Base-by-base conservation (phyloP, 1,140 invertebrate genomes). In the Nomia melanderi region DNA sequence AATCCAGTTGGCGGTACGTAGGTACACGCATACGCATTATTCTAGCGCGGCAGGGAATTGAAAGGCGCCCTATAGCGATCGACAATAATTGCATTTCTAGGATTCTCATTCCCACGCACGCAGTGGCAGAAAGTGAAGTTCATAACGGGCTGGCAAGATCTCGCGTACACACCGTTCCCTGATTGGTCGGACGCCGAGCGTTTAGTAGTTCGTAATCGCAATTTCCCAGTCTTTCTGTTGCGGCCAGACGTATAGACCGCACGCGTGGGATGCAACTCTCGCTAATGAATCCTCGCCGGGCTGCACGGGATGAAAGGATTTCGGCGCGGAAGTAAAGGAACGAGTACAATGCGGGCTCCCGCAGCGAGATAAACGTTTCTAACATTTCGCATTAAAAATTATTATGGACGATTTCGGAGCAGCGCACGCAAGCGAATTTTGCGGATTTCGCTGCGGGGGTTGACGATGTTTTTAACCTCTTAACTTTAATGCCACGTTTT, bases 71-170 rank as follows among this genome's bases (percentile, higher is more conserved):
- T 31, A 54, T 25, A 47, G 39, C 39, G 64, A 75, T 75, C 73
- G 59, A 39, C 39, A 50, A 62, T 63, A 75, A 75, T 75, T 57
- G 73, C 64, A 75, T 67, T 47, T 56, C 50, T 36, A 67, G 39
- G 41, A 60, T 60, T 60, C 65, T 47, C 74, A 44, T 70, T 57
- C 39, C 65, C 50, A 76, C 70, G 65, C 65, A 25, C 65, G 7
- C 11, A 14, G 11, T 44, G 47, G 23, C 33, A 31, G 9, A 33
- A 33, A 60, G 39, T 2, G 31, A 57, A 70, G 64, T 76, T 76
- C 41, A 53, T 76, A 57, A 69, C 56, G 36, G 29, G 33, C 25
- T 25, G 47, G n/a, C 17, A n/a, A 47, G 44, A 27, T 17, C n/a
- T n/a, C n/a, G 67, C 36, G 67, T 57, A 27, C 36, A 44, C 56